Evolutionary conservation across 2,113 vertebrate species (phyloP).

Genomic region (Ciconia maguari): DNA sequence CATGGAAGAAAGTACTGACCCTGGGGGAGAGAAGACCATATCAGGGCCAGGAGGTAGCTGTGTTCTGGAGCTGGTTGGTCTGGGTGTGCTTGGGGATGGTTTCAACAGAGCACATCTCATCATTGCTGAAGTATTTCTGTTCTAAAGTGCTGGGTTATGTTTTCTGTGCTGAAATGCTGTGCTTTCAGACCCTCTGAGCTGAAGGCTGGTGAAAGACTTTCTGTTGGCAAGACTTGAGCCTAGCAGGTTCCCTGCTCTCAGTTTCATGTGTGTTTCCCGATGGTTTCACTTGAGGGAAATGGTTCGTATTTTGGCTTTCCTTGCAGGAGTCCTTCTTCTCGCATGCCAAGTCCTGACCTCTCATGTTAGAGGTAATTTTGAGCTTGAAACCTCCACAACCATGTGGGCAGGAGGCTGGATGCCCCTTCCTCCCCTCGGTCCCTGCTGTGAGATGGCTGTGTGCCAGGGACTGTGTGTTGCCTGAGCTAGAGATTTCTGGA

Average conservation of each 20-base stretch:
- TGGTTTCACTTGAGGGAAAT: not conserved
- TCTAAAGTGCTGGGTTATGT: not conserved
- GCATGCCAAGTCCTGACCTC: not conserved
- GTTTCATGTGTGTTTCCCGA: not conserved
- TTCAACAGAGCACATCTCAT: not conserved
- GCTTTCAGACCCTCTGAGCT: not conserved
- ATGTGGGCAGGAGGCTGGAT: not conserved
- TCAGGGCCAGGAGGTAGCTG: not conserved
- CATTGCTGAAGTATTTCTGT: not conserved
- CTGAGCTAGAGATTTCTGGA: not conserved
- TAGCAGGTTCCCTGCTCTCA: not conserved
- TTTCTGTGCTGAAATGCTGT: not conserved
- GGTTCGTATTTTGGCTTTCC: not conserved
- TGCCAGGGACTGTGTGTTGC: rapidly evolving
- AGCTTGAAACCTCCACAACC: not conserved
- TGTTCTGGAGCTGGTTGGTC: not conserved
- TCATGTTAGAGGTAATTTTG: not conserved
- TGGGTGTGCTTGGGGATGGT: not conserved
- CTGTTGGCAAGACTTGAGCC: not conserved
- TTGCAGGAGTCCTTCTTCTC: not conserved
- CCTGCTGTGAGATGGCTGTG: not conserved
- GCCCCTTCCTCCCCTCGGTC: not conserved
- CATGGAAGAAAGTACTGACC: not conserved
- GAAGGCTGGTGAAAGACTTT: not conserved
- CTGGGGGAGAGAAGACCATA: not conserved